Percentiles rank a stretch among this genome's conserved stretches.
These are phyloP conservation scores for Lycocorax pyrrhopterus DNA, from an alignment of 2,113 vertebrate genomes.

Conservation along the genomic window DNA sequence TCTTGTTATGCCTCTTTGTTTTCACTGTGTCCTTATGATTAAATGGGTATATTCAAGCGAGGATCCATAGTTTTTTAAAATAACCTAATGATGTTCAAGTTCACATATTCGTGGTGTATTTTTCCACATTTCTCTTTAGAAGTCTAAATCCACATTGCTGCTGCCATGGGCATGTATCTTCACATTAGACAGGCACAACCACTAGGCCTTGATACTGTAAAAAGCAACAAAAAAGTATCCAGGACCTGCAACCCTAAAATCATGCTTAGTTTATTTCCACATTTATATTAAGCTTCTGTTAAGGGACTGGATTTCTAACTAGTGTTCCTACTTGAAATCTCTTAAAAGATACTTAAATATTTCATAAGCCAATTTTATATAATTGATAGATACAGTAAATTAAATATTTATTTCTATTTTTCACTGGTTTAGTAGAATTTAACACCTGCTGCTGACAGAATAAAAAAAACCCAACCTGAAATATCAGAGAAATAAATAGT, in stretches of 20 bases:
- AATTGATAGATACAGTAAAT: constrained; percentile 52
- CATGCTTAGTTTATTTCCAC: background rate
- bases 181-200: background rate
- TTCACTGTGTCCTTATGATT: background rate
- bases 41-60: background rate
- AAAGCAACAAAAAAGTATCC: background rate
- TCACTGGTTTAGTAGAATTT: constrained; percentile 28
- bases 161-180: background rate
- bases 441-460: constrained; percentile 35
- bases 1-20: background rate
- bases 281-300: constrained; percentile 4
- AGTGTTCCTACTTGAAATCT: background rate
- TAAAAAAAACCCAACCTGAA: background rate
- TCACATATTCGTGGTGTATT: background rate
- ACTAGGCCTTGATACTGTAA: background rate
- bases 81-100: background rate
- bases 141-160: background rate
- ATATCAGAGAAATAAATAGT: constrained; percentile 27
- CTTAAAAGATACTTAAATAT: constrained; percentile 49
- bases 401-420: constrained; percentile 60
- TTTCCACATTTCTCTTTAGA: background rate
- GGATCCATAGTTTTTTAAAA: background rate
- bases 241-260: background rate
- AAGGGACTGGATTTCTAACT: background rate
- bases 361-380: constrained; percentile 51